phyloP scores from a whole-genome alignment of 1,140 invertebrate species.

The Pollicipes pollicipes region DNA sequence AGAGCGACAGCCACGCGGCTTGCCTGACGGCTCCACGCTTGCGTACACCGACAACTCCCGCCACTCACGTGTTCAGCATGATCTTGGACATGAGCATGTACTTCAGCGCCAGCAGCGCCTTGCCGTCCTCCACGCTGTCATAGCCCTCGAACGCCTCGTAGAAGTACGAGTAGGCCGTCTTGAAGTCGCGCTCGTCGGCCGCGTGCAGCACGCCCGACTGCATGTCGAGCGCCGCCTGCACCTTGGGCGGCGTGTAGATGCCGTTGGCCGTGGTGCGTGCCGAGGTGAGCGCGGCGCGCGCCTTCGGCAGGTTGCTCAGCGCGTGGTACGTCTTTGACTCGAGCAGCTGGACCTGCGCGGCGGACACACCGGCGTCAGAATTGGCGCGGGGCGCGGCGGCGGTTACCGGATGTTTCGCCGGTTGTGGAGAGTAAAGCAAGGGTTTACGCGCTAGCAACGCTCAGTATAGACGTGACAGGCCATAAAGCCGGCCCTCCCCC shows the following conservation, averaged over 20 bases:
- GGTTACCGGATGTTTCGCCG: too few relatives aligned
- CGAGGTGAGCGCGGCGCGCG: slow-evolving; percentile 88
- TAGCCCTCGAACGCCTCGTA: slow-evolving; percentile 99
- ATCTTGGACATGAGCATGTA: slow-evolving; percentile 99
- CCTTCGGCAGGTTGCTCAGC: slow-evolving; percentile 88
- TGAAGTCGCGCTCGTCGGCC: slow-evolving; percentile 97
- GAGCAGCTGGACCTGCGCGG: slow-evolving; percentile 55
- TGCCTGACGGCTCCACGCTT: too few relatives aligned
- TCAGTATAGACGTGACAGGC: too few relatives aligned
- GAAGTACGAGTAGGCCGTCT: slow-evolving; percentile 99
- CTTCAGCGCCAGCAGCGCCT: slow-evolving; percentile 83
- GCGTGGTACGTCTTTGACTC: slow-evolving; percentile 99
- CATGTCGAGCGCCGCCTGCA: slow-evolving; percentile 89
- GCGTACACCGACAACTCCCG: too few relatives aligned
- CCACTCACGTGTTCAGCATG: slow-evolving; percentile 62
- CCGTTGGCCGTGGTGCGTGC: slow-evolving; percentile 97
- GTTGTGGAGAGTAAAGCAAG: too few relatives aligned
- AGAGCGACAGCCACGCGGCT: too few relatives aligned
- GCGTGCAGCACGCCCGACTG: slow-evolving; percentile 97
- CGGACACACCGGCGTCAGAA: too few relatives aligned
- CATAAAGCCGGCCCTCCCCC: too few relatives aligned
- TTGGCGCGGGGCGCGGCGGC: too few relatives aligned
- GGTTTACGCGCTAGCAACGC: too few relatives aligned
- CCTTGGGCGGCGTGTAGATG: slow-evolving; percentile 96
- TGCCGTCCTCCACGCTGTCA: slow-evolving; percentile 81